Evolutionary conservation across 2,113 vertebrate genomes (phyloP).

Genomic region (Gopherus evgoodei): DNA sequence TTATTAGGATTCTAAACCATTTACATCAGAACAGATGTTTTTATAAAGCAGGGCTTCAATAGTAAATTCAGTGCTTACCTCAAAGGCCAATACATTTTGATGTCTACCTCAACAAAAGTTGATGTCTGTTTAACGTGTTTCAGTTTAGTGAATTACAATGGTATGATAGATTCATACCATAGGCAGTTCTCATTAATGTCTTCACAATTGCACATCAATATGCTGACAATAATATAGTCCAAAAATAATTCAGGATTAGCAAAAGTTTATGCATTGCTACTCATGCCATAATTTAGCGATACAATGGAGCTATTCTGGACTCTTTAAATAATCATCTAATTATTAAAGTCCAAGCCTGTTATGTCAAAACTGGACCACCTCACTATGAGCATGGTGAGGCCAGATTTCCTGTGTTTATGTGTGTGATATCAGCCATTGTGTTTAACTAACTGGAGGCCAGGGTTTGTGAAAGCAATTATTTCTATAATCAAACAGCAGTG

Average conservation of each 20-base stretch:
- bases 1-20: rapidly evolving
- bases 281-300: not conserved
- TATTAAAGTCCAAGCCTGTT: not conserved
- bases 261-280: not conserved
- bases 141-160: not conserved
- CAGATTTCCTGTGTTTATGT: not conserved
- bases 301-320: not conserved
- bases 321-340: not conserved
- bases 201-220: not conserved
- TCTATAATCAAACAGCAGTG: slow-evolving; percentile 38
- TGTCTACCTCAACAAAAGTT: not conserved
- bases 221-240: not conserved
- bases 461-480: slow-evolving; percentile 45
- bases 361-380: not conserved
- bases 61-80: not conserved
- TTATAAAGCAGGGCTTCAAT: not conserved
- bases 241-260: not conserved
- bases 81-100: not conserved
- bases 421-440: not conserved
- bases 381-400: not conserved
- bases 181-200: not conserved
- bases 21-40: not conserved
- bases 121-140: not conserved
- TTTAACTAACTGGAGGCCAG: not conserved
- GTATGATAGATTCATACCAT: not conserved